These are phyloP conservation scores for Squalus acanthias DNA, from an alignment of 2,797 vertebrate genomes.

Conservation along the genomic window DNA sequence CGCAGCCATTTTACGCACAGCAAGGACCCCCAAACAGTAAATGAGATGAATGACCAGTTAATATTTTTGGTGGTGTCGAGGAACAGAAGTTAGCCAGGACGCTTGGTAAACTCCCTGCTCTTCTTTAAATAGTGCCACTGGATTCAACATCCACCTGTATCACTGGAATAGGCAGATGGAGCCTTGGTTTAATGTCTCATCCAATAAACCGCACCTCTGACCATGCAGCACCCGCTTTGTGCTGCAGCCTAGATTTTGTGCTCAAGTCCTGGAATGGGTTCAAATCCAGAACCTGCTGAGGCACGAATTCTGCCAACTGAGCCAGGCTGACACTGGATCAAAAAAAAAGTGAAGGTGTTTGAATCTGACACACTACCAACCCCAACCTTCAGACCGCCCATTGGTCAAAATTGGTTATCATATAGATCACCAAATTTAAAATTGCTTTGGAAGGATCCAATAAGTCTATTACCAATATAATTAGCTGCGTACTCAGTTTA, in stretches of 20 bases:
- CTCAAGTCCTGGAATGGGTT: neutral
- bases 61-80: neutral
- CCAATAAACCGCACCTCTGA: neutral
- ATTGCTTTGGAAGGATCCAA: neutral
- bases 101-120: neutral
- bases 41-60: neutral
- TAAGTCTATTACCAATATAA: neutral
- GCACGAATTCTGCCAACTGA: neutral
- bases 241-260: neutral
- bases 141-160: neutral
- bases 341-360: neutral
- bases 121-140: neutral
- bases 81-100: neutral
- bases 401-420: neutral
- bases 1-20: neutral
- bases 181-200: neutral
- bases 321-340: neutral
- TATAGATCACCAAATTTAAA: neutral
- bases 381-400: neutral
- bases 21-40: neutral
- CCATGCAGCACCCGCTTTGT: neutral
- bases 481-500: neutral
- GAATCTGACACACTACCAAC: neutral
- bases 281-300: neutral
- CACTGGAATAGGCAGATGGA: neutral